These are phyloP conservation scores for Bostrychus sinensis DNA, from an alignment of 2,113 vertebrate species.

Conservation along the genomic window DNA sequence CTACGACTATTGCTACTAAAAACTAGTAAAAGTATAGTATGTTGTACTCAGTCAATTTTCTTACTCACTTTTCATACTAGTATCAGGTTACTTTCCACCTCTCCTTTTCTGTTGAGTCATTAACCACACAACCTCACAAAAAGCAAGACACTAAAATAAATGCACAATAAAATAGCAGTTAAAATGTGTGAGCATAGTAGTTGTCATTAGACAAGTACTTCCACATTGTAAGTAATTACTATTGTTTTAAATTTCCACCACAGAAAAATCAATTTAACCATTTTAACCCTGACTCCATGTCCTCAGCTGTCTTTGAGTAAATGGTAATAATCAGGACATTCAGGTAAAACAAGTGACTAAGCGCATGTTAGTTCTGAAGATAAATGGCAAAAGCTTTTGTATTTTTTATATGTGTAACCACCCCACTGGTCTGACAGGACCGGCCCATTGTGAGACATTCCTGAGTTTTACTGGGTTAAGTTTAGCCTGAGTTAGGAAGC, in stretches of 20 bases:
- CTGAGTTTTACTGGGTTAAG: not conserved
- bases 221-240: not conserved
- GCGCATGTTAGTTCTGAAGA: not conserved
- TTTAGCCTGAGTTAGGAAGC: not conserved
- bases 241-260: not conserved
- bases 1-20: too few species aligned
- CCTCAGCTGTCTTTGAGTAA: not conserved
- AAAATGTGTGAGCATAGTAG: too few species aligned
- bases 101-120: too few species aligned
- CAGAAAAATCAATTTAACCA: not conserved
- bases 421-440: constrained; percentile 1
- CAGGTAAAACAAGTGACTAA: constrained; percentile 4
- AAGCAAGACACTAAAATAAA: too few species aligned
- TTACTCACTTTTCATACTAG: too few species aligned
- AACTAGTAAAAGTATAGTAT: too few species aligned
- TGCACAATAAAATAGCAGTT: not conserved
- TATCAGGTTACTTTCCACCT: too few species aligned
- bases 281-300: not conserved
- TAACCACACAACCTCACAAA: too few species aligned
- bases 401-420: not conserved
- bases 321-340: constrained; percentile 15
- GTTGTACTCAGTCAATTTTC: too few species aligned
- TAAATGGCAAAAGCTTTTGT: not conserved
- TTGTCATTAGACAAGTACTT: too few species aligned
- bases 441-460: not conserved